Percentiles rank a stretch among this genome's conserved stretches.
Conservation (phyloP, 2,888 invertebrate species). For the Scrobipalpa costella region DNA sequence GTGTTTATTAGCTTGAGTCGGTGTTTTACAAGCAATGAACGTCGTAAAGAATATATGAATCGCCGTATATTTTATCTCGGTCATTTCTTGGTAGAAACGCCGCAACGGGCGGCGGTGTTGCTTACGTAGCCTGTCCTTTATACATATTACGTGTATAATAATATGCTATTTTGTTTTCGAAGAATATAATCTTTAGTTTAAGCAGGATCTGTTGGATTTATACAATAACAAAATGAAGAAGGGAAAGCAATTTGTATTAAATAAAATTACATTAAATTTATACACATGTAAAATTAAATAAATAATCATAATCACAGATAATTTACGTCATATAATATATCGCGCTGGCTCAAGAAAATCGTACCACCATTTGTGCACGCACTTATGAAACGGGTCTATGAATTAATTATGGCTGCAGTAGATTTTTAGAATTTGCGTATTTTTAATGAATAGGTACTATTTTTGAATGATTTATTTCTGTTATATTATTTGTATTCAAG, state of each 20-base stretch:
- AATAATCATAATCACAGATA: too few species aligned
- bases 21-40: constrained; percentile 11
- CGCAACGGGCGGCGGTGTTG: constrained; percentile 9
- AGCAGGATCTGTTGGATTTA: not conserved
- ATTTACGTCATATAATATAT: too few species aligned
- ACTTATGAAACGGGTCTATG: too few species aligned
- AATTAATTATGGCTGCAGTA: too few species aligned
- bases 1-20: not conserved
- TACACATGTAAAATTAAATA: too few species aligned
- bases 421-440: too few species aligned
- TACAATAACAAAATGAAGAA: not conserved
- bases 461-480: too few species aligned
- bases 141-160: not conserved
- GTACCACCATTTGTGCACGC: too few species aligned
- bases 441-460: too few species aligned
- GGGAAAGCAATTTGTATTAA: not conserved
- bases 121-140: constrained; percentile 5
- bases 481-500: not conserved
- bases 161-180: not conserved
- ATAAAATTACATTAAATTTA: too few species aligned
- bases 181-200: not conserved
- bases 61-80: not conserved
- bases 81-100: constrained; percentile 7
- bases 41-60: not conserved
- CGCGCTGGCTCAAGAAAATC: too few species aligned